A percentile compares a stretch with the other conserved stretches of the same genome.
Conservation (phyloP, 2,113 vertebrate genomes). For the Anser cygnoides region DNA sequence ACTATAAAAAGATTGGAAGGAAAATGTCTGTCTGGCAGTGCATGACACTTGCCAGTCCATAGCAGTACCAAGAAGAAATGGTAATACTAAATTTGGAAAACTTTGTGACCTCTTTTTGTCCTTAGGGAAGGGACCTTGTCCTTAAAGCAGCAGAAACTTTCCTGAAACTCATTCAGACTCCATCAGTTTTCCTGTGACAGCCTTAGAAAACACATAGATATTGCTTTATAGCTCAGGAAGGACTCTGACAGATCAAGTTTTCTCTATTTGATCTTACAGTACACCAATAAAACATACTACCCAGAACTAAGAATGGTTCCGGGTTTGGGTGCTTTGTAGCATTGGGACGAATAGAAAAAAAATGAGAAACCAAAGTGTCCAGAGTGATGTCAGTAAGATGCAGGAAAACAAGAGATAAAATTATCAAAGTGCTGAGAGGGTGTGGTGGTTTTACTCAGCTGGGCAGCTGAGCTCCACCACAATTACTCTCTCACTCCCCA, state of each 20-base stretch:
- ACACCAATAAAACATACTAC: neutral
- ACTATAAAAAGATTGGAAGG: neutral
- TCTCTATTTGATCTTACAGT: neutral
- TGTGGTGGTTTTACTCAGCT: no score
- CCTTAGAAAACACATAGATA: neutral
- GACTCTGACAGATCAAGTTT: neutral
- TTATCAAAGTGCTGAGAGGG: neutral
- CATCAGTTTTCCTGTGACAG: neutral
- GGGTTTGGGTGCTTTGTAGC: neutral
- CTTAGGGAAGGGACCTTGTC: neutral
- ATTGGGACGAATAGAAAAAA: neutral
- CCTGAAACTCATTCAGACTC: neutral
- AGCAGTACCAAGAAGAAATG: neutral
- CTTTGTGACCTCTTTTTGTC: neutral
- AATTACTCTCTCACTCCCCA: no score
- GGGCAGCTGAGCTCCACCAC: no score
- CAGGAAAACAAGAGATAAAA: neutral
- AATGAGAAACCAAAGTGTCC: neutral
- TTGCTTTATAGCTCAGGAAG: neutral
- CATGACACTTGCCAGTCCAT: neutral
- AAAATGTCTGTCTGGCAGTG: neutral
- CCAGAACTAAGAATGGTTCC: neutral
- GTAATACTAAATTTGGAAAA: neutral
- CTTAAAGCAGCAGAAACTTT: neutral
- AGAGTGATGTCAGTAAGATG: neutral